A percentile compares a stretch with the other conserved stretches of the same genome.
These are phyloP conservation scores for Lanius ludovicianus DNA, from an alignment of 2,113 vertebrate species.

Conservation along the genomic window DNA sequence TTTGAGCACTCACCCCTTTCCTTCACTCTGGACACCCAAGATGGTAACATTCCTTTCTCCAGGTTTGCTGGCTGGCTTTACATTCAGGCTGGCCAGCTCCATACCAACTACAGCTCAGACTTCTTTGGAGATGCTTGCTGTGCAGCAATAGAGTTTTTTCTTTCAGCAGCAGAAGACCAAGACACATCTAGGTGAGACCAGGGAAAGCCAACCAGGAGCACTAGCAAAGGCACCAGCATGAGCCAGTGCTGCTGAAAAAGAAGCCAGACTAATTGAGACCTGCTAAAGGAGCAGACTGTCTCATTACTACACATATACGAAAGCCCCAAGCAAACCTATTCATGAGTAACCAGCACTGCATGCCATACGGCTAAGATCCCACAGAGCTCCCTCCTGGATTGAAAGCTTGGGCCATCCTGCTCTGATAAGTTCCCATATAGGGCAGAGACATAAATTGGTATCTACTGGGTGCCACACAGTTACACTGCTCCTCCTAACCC, in stretches of 20 bases:
- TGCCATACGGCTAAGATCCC: not conserved
- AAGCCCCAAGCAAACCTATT: not conserved
- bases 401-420: not conserved
- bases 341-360: not conserved
- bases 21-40: not conserved
- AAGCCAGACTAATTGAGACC: not conserved
- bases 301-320: not conserved
- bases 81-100: not conserved
- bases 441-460: not conserved
- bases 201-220: not conserved
- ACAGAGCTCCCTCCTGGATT: not conserved
- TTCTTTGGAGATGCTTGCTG: not conserved
- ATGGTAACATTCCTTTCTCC: not conserved
- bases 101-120: not conserved
- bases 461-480: not conserved
- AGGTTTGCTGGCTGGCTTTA: not conserved
- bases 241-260: not conserved
- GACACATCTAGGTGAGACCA: not conserved
- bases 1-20: conserved; percentile 14
- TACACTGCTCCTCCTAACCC: not conserved
- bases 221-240: not conserved
- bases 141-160: not conserved
- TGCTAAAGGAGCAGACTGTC: not conserved
- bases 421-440: not conserved
- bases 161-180: not conserved